Conservation (phyloP, 92 coral and sea anemone genomes). For the Plumapathes pennacea region DNA sequence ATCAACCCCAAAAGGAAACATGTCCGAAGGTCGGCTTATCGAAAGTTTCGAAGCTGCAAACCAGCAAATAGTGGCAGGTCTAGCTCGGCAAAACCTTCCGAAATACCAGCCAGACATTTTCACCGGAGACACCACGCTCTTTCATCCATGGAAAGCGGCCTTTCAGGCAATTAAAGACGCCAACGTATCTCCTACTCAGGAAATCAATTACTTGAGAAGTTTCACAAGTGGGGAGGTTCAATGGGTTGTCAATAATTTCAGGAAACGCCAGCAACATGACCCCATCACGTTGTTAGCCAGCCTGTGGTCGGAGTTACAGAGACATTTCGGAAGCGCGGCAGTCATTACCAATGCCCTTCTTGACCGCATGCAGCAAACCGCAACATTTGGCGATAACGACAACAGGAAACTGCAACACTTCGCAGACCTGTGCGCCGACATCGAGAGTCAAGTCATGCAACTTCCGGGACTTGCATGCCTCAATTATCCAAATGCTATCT, state of each 20-base stretch:
- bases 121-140: constrained; percentile 27
- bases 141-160: constrained; percentile 71
- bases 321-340: constrained; percentile 64
- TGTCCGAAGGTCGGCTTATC: not conserved
- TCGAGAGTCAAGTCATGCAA: constrained; percentile 24
- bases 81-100: constrained; percentile 31
- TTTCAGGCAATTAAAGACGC: constrained; percentile 53
- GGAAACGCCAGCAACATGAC: constrained; percentile 58
- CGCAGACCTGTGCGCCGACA: constrained; percentile 51
- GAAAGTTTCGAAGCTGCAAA: not conserved
- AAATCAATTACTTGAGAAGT: constrained; percentile 46
- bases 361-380: constrained; percentile 38
- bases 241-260: constrained; percentile 54
- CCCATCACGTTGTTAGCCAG: constrained; percentile 26
- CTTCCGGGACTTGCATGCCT: constrained; percentile 51
- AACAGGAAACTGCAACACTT: constrained; percentile 29
- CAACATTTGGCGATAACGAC: constrained; percentile 25
- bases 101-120: constrained; percentile 26
- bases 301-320: constrained; percentile 54
- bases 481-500: constrained; percentile 36
- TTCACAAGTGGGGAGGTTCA: constrained; percentile 60
- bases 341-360: constrained; percentile 49
- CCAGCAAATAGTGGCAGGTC: constrained; percentile 18
- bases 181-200: constrained; percentile 43
- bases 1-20: not conserved